Conservation (phyloP, 2,113 vertebrate genomes). For the Sinocyclocheilus anshuiensis region DNA sequence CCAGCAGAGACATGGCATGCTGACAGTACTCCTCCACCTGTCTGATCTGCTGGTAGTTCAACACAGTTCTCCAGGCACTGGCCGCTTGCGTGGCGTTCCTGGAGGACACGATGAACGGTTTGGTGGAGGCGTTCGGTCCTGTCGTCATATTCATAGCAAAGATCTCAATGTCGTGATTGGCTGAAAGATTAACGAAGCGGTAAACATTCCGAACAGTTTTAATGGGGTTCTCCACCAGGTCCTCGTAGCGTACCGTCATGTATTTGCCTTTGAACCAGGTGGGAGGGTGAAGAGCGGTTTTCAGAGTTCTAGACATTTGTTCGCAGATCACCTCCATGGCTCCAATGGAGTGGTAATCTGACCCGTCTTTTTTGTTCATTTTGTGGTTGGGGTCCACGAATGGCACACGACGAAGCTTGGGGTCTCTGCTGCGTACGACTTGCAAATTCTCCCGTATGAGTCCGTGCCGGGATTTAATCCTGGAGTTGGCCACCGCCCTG, state of each 20-base stretch:
- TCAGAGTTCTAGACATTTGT: constrained; percentile 89
- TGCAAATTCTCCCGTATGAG: constrained; percentile 95
- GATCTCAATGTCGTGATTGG: constrained; percentile 89
- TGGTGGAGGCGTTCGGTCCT: constrained; percentile 86
- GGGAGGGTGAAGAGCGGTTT: constrained; percentile 86
- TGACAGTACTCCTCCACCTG: constrained; percentile 96
- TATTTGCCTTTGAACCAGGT: constrained; percentile 94
- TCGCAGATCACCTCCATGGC: constrained; percentile 98
- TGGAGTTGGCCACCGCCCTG: constrained; percentile 91
- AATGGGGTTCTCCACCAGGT: constrained; percentile 91
- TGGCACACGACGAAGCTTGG: constrained; percentile 87
- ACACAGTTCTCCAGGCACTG: constrained; percentile 90
- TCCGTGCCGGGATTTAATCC: constrained; percentile 92
- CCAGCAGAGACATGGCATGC: constrained; percentile 90
- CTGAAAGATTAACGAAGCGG: constrained; percentile 85
- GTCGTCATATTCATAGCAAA: constrained; percentile 96
- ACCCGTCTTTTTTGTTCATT: constrained; percentile 83
- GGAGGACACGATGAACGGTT: constrained; percentile 93
- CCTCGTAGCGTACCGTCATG: constrained; percentile 93
- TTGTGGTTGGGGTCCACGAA: constrained; percentile 88
- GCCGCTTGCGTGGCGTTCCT: constrained; percentile 92
- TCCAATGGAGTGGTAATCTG: constrained; percentile 92
- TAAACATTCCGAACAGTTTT: constrained; percentile 87
- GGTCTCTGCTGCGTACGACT: constrained; percentile 92
- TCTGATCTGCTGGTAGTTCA: constrained; percentile 92